These are phyloP conservation scores for Lasioglossum oenotherae DNA, from an alignment of 2,888 invertebrate genomes.

Conservation along the genomic window DNA sequence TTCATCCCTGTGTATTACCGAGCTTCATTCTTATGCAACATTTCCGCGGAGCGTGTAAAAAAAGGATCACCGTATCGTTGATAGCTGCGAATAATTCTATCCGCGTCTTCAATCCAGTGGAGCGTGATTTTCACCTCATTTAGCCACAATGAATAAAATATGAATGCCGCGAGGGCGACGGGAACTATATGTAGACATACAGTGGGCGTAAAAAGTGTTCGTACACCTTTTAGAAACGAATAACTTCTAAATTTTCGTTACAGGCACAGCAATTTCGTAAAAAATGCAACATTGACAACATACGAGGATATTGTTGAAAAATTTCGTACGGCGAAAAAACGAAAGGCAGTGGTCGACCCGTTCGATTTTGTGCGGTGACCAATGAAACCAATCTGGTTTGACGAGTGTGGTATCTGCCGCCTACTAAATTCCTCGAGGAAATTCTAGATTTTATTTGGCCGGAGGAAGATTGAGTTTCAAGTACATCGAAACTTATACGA, in stretches of 20 bases:
- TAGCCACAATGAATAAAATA: slow-evolving; percentile 60
- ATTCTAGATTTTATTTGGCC: slow-evolving; percentile 62
- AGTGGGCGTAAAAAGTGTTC: too few species aligned
- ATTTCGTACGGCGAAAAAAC: background rate
- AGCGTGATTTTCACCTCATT: slow-evolving; percentile 77
- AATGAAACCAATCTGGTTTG: slow-evolving; percentile 26
- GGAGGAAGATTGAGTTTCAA: slow-evolving; percentile 52
- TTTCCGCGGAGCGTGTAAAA: slow-evolving; percentile 23
- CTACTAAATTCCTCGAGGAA: slow-evolving; percentile 44
- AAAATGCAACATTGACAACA: too few species aligned
- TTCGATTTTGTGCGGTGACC: background rate
- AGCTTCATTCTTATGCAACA: background rate
- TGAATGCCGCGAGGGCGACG: slow-evolving; percentile 54
- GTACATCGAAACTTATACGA: slow-evolving; percentile 25
- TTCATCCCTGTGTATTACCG: background rate
- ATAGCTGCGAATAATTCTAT: slow-evolving; percentile 35
- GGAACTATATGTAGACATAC: slow-evolving; percentile 24
- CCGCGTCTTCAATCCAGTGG: slow-evolving; percentile 64
- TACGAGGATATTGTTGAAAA: background rate
- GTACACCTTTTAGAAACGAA: too few species aligned
- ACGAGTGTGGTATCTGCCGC: slow-evolving; percentile 26
- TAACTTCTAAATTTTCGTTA: too few species aligned
- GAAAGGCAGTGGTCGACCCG: background rate
- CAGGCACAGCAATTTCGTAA: too few species aligned
- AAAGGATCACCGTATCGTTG: slow-evolving; percentile 20